These are phyloP conservation scores for Chamaea fasciata DNA, from an alignment of 2,113 vertebrate genomes.

Conservation along the genomic window DNA sequence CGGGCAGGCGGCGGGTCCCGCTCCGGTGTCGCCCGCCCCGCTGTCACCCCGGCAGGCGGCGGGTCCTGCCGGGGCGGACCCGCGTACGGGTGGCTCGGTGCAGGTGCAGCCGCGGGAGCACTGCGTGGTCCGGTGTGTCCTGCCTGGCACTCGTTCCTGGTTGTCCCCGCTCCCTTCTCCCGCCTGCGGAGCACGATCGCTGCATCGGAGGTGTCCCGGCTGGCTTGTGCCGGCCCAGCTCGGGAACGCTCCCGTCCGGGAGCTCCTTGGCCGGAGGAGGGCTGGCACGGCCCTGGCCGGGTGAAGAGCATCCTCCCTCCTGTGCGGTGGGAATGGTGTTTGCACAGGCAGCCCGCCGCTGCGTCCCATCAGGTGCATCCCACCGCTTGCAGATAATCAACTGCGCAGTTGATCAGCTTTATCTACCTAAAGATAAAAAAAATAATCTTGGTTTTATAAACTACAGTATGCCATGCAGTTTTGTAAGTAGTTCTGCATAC, in stretches of 20 bases:
- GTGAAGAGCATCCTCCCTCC: background rate
- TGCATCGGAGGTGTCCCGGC: background rate
- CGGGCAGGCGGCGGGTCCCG: no score
- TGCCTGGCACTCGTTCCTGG: background rate
- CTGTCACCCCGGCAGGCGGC: background rate
- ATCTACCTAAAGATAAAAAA: background rate
- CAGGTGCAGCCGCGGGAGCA: background rate
- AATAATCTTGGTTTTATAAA: background rate
- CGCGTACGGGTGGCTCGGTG: background rate
- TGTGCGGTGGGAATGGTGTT: fast-evolving
- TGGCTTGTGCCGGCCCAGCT: background rate
- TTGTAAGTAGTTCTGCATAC: background rate
- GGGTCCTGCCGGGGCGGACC: background rate
- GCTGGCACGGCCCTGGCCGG: fast-evolving
- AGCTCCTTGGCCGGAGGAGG: background rate
- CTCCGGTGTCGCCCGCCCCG: background rate
- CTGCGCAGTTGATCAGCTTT: background rate
- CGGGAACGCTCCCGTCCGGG: background rate
- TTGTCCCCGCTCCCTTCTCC: background rate
- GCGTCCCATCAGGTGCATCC: no score
- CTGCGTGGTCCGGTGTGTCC: background rate
- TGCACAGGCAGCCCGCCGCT: background rate
- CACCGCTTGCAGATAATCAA: fast-evolving
- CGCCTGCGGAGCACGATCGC: fast-evolving
- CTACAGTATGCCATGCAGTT: fast-evolving